Evolutionary conservation across 2,888 invertebrate species (phyloP).

Genomic region (Metopia argyrocephala): DNA sequence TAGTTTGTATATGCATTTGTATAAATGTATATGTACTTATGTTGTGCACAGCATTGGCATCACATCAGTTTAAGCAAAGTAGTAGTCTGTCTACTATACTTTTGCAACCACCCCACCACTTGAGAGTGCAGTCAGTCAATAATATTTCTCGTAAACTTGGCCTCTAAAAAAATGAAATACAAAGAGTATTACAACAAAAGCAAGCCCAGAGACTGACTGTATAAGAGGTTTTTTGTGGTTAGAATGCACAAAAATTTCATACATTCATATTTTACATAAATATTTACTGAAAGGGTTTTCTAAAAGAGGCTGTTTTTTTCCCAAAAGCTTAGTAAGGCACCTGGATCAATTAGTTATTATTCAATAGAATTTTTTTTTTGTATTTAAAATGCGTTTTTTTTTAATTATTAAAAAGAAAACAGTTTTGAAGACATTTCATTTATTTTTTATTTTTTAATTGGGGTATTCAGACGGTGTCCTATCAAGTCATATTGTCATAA

Average conservation of each 20-base stretch:
- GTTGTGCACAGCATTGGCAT: background rate
- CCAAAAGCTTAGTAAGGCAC: background rate
- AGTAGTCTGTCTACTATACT: conserved; percentile 29
- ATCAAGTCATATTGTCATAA: too few species aligned
- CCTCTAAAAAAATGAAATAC: conserved; percentile 68
- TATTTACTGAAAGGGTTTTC: background rate
- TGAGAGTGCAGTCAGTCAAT: conserved; percentile 58
- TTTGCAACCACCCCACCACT: conserved; percentile 47
- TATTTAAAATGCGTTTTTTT: too few species aligned
- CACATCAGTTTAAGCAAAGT: background rate
- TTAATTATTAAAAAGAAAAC: too few species aligned
- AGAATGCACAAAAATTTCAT: conserved; percentile 29
- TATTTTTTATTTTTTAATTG: too few species aligned
- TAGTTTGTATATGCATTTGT: background rate
- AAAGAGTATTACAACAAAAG: conserved; percentile 59
- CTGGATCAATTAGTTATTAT: background rate
- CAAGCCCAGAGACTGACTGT: conserved; percentile 21
- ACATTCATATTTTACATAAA: conserved; percentile 21
- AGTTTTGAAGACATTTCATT: too few species aligned
- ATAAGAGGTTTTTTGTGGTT: conserved; percentile 9
- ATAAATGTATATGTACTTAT: background rate
- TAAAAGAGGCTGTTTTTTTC: conserved; percentile 31
- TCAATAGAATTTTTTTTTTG: too few species aligned
- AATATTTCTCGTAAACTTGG: conserved; percentile 70
- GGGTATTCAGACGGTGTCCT: too few species aligned